Percentiles rank a stretch among this genome's conserved stretches.
Conservation (phyloP, 2,888 invertebrate genomes). For the Labia minor region DNA sequence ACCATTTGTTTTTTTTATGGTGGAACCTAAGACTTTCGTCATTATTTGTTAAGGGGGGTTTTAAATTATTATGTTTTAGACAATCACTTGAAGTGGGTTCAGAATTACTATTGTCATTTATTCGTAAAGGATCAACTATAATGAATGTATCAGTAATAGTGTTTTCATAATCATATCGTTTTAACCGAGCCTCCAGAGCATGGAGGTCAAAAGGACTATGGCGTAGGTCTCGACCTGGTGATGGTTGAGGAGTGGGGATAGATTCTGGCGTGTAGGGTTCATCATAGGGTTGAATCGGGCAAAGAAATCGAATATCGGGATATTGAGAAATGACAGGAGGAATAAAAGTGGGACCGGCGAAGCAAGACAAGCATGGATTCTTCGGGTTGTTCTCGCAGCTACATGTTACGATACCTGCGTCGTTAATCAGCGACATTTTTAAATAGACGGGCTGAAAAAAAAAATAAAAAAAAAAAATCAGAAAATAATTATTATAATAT, state of each 20-base stretch:
- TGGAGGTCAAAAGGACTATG: background rate
- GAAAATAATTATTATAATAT: constrained; percentile 18
- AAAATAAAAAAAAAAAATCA: constrained; percentile 27
- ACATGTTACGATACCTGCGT: constrained; percentile 66
- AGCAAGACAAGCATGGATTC: constrained; percentile 19
- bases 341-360: background rate
- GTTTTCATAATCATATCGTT: background rate
- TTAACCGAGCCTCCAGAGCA: background rate
- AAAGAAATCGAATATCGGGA: background rate
- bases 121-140: background rate
- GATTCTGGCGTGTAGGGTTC: constrained; percentile 79
- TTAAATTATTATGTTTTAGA: no score
- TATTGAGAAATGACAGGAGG: background rate
- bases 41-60: no score
- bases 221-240: constrained; percentile 26
- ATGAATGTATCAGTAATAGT: background rate
- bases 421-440: constrained; percentile 54
- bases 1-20: background rate
- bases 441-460: constrained; percentile 68
- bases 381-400: constrained; percentile 30
- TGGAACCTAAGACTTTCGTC: no score
- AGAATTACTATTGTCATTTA: background rate
- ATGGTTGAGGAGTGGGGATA: constrained; percentile 62
- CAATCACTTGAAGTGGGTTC: no score
- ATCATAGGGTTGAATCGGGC: constrained; percentile 34